Conservation (phyloP, 30 jellyfish, hydroid and myxozoan genomes). For the Aurelia sp. region DNA sequence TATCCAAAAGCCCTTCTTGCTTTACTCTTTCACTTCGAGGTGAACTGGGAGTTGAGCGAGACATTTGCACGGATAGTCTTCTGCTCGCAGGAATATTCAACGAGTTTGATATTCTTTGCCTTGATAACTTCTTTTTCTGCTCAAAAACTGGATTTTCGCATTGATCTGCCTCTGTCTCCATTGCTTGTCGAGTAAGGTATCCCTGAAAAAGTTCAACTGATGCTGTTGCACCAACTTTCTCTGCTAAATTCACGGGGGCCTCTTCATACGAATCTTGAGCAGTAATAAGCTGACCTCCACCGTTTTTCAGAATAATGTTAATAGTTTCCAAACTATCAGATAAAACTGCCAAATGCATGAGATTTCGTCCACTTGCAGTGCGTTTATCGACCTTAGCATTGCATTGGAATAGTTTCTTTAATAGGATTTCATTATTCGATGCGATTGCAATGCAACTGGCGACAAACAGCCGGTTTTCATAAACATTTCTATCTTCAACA, state of each 20-base stretch:
- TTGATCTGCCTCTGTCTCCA: neutral
- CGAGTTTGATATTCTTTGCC: neutral
- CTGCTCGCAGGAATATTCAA: neutral
- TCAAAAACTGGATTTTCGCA: neutral
- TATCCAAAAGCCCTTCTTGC: neutral
- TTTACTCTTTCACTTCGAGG: neutral
- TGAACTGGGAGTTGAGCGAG: conserved; percentile 6
- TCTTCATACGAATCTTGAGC: conserved; percentile 14
- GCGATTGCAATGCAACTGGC: conserved; percentile 45
- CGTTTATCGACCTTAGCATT: conserved; percentile 34
- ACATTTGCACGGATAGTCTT: neutral
- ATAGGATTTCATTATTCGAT: neutral
- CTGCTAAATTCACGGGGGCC: conserved; percentile 23
- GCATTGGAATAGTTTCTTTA: neutral
- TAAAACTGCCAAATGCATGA: conserved; percentile 36
- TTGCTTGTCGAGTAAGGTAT: neutral
- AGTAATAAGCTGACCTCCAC: neutral
- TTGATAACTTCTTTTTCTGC: neutral
- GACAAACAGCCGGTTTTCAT: conserved; percentile 31
- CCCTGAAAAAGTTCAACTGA: neutral
- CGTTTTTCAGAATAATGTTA: conserved; percentile 3
- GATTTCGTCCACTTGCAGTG: conserved; percentile 44
- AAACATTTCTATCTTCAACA: neutral
- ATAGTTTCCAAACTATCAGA: conserved; percentile 18
- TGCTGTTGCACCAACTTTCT: neutral